Percentiles rank a stretch among this genome's conserved stretches.
These are phyloP conservation scores for Picathartes gymnocephalus DNA, from an alignment of 2,113 vertebrate genomes.

Conservation along the genomic window DNA sequence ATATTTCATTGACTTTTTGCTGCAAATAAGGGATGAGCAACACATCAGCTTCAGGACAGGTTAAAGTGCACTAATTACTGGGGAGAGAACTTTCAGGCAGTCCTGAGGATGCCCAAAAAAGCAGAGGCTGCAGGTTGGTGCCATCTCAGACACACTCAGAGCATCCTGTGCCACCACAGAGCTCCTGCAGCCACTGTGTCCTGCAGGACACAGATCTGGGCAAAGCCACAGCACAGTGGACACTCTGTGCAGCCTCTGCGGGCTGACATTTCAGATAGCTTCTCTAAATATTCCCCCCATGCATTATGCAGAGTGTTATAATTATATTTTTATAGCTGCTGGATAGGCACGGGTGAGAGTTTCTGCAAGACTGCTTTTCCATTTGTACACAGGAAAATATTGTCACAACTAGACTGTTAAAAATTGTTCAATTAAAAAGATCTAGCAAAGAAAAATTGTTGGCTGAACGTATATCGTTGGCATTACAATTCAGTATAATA, in stretches of 20 bases:
- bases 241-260: not conserved
- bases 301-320: not conserved
- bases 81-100: not conserved
- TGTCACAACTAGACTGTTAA: not conserved
- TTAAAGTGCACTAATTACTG: not conserved
- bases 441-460: not conserved
- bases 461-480: not conserved
- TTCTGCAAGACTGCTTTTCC: not conserved
- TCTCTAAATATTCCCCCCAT: not conserved
- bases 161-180: not conserved
- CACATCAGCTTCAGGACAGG: not conserved
- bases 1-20: not conserved
- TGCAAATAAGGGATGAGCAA: not conserved
- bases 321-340: not conserved
- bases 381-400: not conserved
- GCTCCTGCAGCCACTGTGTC: accelerated
- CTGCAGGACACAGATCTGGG: not conserved
- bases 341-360: not conserved
- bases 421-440: constrained; percentile 18
- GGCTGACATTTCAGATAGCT: not conserved
- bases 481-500: not conserved
- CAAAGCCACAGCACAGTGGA: not conserved
- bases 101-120: not conserved
- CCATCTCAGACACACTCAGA: not conserved
- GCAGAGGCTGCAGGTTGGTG: not conserved